These are phyloP conservation scores for Parotia lawesii DNA, from an alignment of 2,113 vertebrate genomes.

Conservation along the genomic window DNA sequence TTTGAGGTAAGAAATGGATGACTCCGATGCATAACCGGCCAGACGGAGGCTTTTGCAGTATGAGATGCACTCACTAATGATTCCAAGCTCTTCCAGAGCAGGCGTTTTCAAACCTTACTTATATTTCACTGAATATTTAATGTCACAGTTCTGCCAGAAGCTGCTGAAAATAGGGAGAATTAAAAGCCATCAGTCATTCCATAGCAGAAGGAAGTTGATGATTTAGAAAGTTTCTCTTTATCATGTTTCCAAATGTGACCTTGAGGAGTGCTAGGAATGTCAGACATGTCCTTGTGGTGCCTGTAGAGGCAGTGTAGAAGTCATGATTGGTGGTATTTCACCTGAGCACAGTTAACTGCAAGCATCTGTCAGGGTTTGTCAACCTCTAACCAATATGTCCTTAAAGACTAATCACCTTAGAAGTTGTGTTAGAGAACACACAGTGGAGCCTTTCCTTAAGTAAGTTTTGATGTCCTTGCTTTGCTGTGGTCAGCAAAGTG, in stretches of 20 bases:
- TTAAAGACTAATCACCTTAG: neutral
- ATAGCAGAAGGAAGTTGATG: neutral
- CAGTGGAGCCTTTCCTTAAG: neutral
- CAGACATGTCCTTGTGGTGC: neutral
- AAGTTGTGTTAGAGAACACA: neutral
- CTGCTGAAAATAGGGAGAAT: conserved; percentile 13
- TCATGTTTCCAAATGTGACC: neutral
- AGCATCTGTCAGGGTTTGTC: neutral
- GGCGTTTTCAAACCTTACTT: conserved; percentile 38
- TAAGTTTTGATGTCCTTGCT: neutral
- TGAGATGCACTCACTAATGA: conserved; percentile 1
- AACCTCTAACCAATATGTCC: neutral
- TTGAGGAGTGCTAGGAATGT: neutral
- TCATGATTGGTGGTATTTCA: neutral
- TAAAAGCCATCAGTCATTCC: neutral
- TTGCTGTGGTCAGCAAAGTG: neutral
- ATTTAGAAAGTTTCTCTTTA: neutral
- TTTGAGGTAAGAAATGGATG: neutral
- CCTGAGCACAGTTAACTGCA: neutral
- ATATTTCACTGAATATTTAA: conserved; percentile 63
- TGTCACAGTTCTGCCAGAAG: conserved; percentile 42
- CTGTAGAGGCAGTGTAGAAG: neutral
- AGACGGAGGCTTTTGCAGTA: neutral
- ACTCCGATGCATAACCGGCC: neutral
- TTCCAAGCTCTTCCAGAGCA: conserved; percentile 1